A percentile compares a stretch with the other conserved stretches of the same genome.
Evolutionary conservation across 2,113 vertebrate species (phyloP).

Genomic region (Crotalus viridis): DNA sequence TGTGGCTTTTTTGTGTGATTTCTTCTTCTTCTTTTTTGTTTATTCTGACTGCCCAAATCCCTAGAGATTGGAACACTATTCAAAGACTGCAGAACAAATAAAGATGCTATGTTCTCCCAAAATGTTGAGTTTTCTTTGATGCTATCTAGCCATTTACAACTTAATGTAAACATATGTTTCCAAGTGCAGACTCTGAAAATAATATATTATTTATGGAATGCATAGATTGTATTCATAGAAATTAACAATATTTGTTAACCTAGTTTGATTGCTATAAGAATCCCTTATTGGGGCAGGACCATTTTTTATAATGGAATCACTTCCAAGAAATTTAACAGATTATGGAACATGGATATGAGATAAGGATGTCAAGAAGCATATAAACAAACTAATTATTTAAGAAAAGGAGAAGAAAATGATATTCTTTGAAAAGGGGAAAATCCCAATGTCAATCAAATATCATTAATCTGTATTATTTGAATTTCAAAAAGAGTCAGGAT

Average conservation of each 20-base stretch:
- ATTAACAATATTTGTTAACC: not conserved
- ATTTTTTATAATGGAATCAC: not conserved
- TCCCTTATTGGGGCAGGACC: not conserved
- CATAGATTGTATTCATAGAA: not conserved
- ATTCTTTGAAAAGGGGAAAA: not conserved
- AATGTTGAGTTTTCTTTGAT: not conserved
- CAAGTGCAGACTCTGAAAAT: not conserved
- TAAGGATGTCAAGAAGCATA: slow-evolving; percentile 2
- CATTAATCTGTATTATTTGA: slow-evolving; percentile 28
- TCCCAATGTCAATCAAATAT: not conserved
- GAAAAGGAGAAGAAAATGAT: not conserved
- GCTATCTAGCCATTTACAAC: not conserved
- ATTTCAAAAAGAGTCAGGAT: slow-evolving; percentile 14
- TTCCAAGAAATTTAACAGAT: slow-evolving; percentile 21
- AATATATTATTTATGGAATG: not conserved
- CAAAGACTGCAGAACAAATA: not conserved
- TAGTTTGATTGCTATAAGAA: not conserved
- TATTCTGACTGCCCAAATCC: not conserved
- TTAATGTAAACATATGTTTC: not conserved
- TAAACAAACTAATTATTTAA: slow-evolving; percentile 23
- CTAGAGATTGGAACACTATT: not conserved
- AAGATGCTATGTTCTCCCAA: not conserved
- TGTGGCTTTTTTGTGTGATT: not conserved
- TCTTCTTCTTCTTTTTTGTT: not conserved
- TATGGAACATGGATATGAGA: not conserved